Percentiles rank a stretch among this genome's conserved stretches.
Conservation (phyloP, 2,113 vertebrate genomes). For the Drymodes brunneopygia region DNA sequence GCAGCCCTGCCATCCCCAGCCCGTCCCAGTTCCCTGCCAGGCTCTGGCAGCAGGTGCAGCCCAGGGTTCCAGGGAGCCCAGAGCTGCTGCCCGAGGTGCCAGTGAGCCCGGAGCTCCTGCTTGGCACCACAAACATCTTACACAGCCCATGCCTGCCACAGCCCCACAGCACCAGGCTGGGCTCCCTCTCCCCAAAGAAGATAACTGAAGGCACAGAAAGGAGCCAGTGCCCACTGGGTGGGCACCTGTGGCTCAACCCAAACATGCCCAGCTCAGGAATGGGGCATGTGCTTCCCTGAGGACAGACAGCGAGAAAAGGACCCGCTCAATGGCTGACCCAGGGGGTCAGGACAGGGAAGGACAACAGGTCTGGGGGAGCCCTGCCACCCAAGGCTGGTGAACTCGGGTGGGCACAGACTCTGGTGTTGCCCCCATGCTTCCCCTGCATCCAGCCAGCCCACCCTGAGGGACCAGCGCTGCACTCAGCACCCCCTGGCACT, state of each 20-base stretch:
- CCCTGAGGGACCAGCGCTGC: rapidly evolving
- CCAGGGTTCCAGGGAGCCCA: background rate
- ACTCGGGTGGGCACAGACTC: rapidly evolving
- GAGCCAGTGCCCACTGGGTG: background rate
- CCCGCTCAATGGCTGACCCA: background rate
- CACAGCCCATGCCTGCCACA: rapidly evolving
- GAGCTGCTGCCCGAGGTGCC: background rate
- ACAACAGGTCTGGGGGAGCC: background rate
- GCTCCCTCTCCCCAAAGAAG: background rate
- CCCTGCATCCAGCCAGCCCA: background rate
- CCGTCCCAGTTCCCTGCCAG: background rate
- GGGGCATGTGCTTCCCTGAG: background rate
- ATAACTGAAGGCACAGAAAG: rapidly evolving
- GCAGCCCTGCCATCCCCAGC: background rate
- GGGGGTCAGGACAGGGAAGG: rapidly evolving
- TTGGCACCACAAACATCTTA: rapidly evolving
- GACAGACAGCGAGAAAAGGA: background rate
- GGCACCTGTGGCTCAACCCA: rapidly evolving
- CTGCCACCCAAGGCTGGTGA: background rate
- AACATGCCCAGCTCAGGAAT: background rate
- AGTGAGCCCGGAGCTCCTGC: background rate
- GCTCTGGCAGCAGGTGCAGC: rapidly evolving
- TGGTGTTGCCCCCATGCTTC: rapidly evolving
- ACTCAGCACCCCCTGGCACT: background rate
- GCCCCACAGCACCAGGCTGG: rapidly evolving